Evolutionary conservation across 1,140 invertebrate genomes (phyloP), one percentile per base, ranked within the genome.

Genomic region (Zaprionus ornatus): DNA sequence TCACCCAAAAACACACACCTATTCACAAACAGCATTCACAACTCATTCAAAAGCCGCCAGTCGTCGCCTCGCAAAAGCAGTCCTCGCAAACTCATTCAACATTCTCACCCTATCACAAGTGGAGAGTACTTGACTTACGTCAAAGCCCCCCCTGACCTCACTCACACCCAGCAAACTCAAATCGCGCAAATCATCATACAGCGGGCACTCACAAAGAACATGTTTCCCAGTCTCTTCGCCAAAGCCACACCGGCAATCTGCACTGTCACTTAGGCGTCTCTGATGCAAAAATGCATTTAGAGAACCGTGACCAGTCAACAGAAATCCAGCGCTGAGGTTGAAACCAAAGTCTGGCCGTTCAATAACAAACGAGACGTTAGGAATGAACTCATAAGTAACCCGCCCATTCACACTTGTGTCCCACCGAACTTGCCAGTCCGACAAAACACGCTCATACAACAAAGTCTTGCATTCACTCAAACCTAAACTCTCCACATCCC

Each of bases 151-250:
- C n/a, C 17, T 27, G 19, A 21, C 10, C 54, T 10, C 15, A 9
- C 23, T 27, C 25, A 27, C 25, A 27, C 25, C 25, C 25, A 6
- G 25, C 25, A 5, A 27, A 55, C 37, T 59, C 60, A 45, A 55
- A 1, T 9, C 21, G 5, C 40, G 37, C 15, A 59, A 25, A 50
- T 65, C 69, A 2, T 42, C 32, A 29, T 72, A 72, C 27, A 66
- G 4, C 27, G 55, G 42, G n/a, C 70, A 73, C 29, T 67, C 63
- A 54, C 63, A 73, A 9, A 73, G 63, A 54, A 73, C 55, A 54
- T 67, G 70, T 9, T 19, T 7, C 45, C 29, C 66, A 5, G 40
- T 73, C 70, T 73, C 63, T 1, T 42, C 10, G 12, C 21, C 17
- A 4, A 21, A 25, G 23, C 37, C 61, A 50, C 69, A 70, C 2